Conservation (phyloP, 2,797 vertebrate species). For the Poeciliopsis paucimaculata region DNA sequence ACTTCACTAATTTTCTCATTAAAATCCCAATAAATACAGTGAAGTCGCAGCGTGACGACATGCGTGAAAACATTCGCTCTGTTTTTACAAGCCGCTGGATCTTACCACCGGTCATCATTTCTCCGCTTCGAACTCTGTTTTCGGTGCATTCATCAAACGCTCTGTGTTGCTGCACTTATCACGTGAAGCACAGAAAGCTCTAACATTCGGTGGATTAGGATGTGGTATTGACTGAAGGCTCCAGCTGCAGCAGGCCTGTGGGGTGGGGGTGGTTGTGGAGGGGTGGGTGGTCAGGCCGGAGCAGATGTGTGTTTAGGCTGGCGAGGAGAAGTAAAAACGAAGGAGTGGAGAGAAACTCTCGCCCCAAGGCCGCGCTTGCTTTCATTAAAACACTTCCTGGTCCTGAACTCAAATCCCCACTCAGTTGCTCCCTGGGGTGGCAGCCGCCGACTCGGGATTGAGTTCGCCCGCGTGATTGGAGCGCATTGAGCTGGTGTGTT, state of each 20-base stretch:
- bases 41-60: not conserved
- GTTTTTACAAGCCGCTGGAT: not conserved
- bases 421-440: constrained; percentile 55
- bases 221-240: constrained; percentile 31
- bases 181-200: not conserved
- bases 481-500: constrained; percentile 39
- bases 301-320: constrained; percentile 79
- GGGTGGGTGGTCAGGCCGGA: constrained; percentile 44
- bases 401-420: constrained; percentile 60
- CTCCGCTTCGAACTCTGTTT: not conserved
- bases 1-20: not conserved
- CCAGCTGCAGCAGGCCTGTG: constrained; percentile 37
- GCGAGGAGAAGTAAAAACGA: constrained; percentile 54
- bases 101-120: not conserved
- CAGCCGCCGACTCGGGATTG: constrained; percentile 49
- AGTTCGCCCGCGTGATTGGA: constrained; percentile 48
- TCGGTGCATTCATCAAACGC: not conserved
- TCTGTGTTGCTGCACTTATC: not conserved
- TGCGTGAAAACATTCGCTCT: not conserved
- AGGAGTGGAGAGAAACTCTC: constrained; percentile 41
- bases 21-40: not conserved
- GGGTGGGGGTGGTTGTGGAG: constrained; percentile 35
- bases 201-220: constrained; percentile 10
- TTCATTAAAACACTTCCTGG: constrained; percentile 73
- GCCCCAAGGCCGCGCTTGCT: constrained; percentile 41